Evolutionary conservation across 1,140 invertebrate genomes (phyloP), one percentile per base, ranked within the genome.

Genomic region (Drosophila varians): DNA sequence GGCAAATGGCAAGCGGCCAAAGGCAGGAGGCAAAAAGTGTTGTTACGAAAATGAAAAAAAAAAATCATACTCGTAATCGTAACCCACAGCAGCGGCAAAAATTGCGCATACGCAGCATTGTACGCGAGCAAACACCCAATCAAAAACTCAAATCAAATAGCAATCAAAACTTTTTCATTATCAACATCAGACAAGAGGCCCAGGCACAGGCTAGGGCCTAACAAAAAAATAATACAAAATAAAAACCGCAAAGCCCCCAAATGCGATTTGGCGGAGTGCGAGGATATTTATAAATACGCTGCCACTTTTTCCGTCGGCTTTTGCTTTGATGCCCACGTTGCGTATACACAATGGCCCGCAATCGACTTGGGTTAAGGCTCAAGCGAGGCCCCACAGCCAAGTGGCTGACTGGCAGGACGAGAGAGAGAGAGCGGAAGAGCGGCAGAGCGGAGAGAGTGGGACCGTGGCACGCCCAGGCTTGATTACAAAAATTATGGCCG

Each of bases 121-220:
- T 74, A 62, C 54, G n/a, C n/a, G 42, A 12, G 42, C 26, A 36
- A 31, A 54, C 60, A 43, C 56, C 51, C 52, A 61, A 79, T 79
- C 71, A 72, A 79, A 75, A 79, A 86, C 80, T 79, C 80, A 79
- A 86, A 75, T 83, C 75, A 83, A 83, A 83, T 83, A 86, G 80
- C 79, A 83, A 83, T 83, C 79, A 86, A 86, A 83, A 83, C 64
- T 86, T 83, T 77, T 83, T 79, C 79, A 83, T 83, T 83, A 86
- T 83, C 75, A 77, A 77, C 61, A 82, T 46, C 64, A 69, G 46
- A 66, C 72, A 52, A 53, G 60, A 45, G 61, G 60, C 36, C 52
- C 26, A 31, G 28, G 28, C 28, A 31, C 28, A 31, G 28, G 28
- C 6, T 9, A 7, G 9, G 26, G 8, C 8, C 26, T 9, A 28